Evolutionary conservation across 35 echinoderm and acorn worm species (phyloP), one percentile per base, ranked within the genome.

Genomic region (Ophiothrix spiculata): DNA sequence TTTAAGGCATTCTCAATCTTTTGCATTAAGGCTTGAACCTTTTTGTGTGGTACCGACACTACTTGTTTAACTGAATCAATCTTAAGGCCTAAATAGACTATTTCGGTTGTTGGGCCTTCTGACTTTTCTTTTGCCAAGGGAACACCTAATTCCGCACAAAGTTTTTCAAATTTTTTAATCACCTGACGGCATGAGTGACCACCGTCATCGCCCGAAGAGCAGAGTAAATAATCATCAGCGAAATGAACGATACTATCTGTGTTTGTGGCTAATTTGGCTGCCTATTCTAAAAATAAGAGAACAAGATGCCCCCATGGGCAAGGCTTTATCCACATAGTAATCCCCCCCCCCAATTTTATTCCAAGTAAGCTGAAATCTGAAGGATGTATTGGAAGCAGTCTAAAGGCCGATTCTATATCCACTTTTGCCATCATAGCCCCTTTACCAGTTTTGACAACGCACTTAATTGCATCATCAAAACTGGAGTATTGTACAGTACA

Each of bases 371-470:
- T 32, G 41, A 88, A 81, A 74, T 88, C 56, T 3, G 37, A 38
- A 4, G 85, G 85, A 79, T 87, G 75, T 21, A 87, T 17, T 0
- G 85, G 85, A 6, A 87, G 38, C 21, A 87, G 39, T 12, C 75
- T 37, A 87, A 87, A 79, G 25, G 85, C 85, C 4, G 74, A 78
- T 79, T 87, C 25, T 2, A 78, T 6, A 38, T 87, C 85, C 0
- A 76, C 25, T 35, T 87, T 87, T 49, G 76, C 86, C 86, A 88
- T 80, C 32, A 88, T 28, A 31, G 77, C 86, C 13, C 46, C 32
- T 33, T 35, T 38, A 6, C 78, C 78, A 12, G 38, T 19, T 25
- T 16, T 16, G n/a, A 32, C 35, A 16, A 74, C 35, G 11, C 17
- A 32, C 14, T 73, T 39, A 31, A 81, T 49, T 10, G 76, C 77